Evolutionary conservation across 2,797 vertebrate species (phyloP), one percentile per base, ranked within the genome.

Genomic region (Yasuhikotakia modesta): DNA sequence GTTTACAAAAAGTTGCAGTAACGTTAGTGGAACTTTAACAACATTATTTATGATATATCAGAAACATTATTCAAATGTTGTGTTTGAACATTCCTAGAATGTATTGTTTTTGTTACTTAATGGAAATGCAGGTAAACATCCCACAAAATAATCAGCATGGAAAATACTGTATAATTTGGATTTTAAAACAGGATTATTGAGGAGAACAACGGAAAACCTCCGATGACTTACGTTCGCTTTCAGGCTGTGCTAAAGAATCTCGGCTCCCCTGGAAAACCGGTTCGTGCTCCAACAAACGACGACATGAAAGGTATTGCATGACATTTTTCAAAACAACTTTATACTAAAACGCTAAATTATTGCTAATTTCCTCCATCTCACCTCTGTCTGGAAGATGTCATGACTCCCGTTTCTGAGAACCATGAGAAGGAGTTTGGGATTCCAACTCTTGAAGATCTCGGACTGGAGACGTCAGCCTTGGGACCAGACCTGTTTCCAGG

Each of bases 181-280:
- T 73, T 60, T 50, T 76, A n/a, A 21, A 24, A 87, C 55, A 95
- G 93, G 84, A 82, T 93, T 32, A 91, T 94, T 0, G 85, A 90
- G n/a, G 86, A 93, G 83, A 93, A 94, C 30, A 78, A 88, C 0
- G 86, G 91, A 39, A 93, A 94, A 83, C 27, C 88, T 21, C 91
- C 91, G 0, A 83, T 94, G n/a, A 94, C 92, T 6, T 94, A 90
- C 13, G 89, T 89, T 2, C 84, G 78, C 0, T 81, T 94, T 66
- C 92, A 92, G 86, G 85, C 84, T 2, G 45, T 94, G 52, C 17
- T 90, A 32, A 87, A 87, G 24, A 73, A 19, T 0, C 82, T 94
- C 0, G 90, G 91, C 0, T 78, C 85, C 0, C 93, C 90, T 0
- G 91, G 91, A 79, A 91, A 78, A 58, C 91, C 90, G 0, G 77